phyloP scores from a whole-genome alignment of 1,140 invertebrate genomes.

The Drosophila ogumai region DNA sequence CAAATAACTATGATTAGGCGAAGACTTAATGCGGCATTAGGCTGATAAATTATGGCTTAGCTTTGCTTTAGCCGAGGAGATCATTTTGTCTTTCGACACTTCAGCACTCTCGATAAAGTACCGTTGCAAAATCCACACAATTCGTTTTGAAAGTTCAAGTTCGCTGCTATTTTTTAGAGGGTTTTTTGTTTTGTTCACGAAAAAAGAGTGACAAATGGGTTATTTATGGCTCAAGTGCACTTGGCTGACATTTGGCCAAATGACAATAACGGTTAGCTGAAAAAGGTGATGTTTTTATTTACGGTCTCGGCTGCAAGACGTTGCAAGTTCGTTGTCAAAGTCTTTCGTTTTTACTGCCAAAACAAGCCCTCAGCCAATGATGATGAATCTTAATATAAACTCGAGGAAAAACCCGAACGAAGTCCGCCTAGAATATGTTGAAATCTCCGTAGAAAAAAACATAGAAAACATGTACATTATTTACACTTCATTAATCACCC shows the following conservation, averaged over 20 bases:
- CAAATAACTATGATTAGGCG: conserved; percentile 39
- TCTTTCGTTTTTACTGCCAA: conserved; percentile 60
- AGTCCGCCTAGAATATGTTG: conserved; percentile 73
- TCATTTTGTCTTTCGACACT: conserved; percentile 25
- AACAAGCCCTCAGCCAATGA: conserved; percentile 37
- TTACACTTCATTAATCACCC: conserved; percentile 81
- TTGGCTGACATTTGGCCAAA: conserved; percentile 70
- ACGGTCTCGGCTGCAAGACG: conserved; percentile 3
- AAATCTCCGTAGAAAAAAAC: conserved; percentile 54
- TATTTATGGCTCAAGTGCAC: conserved; percentile 70
- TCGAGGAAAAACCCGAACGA: conserved; percentile 25
- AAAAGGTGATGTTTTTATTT: conserved; percentile 50
- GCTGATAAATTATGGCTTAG: conserved; percentile 21
- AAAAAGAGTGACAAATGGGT: conserved; percentile 67
- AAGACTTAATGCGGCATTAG: conserved; percentile 22
- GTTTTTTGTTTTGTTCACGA: conserved; percentile 17
- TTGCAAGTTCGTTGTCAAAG: conserved; percentile 79
- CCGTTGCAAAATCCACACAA: conserved; percentile 26
- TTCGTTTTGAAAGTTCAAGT: conserved; percentile 69
- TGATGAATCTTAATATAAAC: conserved; percentile 17
- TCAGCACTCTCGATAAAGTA: conserved; percentile 15
- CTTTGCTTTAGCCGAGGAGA: not conserved
- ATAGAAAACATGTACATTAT: conserved; percentile 75
- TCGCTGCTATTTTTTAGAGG: conserved; percentile 54
- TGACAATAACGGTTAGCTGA: conserved; percentile 50